Evolutionary conservation across 23 tunicate species (phyloP).

Genomic region (Oikopleura albicans): DNA sequence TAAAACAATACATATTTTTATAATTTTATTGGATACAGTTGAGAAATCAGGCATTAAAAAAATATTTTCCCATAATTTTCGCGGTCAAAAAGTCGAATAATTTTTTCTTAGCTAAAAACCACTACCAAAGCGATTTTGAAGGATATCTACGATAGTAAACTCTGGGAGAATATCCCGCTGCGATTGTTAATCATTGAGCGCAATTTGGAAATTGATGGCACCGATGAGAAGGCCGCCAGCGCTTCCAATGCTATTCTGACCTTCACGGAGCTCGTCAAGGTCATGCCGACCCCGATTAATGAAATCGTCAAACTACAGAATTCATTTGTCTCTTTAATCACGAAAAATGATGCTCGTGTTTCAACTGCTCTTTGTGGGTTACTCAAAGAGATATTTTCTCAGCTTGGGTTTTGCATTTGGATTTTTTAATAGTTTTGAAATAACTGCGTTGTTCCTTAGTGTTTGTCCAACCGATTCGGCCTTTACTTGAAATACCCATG

Average conservation of each 20-base stretch:
- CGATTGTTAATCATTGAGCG: not conserved
- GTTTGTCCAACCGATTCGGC: no score
- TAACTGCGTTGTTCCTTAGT: no score
- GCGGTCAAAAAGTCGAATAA: no score
- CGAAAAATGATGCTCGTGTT: not conserved
- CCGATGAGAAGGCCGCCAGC: not conserved
- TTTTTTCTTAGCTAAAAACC: no score
- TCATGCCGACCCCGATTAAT: not conserved
- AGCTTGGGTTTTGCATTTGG: no score
- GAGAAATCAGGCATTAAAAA: no score
- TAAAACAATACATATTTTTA: no score
- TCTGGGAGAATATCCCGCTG: constrained; percentile 17
- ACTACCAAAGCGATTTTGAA: not conserved
- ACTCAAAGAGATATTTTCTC: not conserved
- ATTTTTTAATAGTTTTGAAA: no score
- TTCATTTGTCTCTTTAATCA: not conserved
- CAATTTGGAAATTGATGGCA: not conserved
- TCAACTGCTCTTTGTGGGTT: not conserved
- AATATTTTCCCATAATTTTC: no score
- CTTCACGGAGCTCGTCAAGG: not conserved
- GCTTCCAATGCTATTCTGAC: not conserved
- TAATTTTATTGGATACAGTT: no score
- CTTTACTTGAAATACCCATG: no score
- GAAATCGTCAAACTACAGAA: not conserved
- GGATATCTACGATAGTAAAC: constrained; percentile 1